Conservation (phyloP, 2,113 vertebrate genomes). For the Caloenas nicobarica region DNA sequence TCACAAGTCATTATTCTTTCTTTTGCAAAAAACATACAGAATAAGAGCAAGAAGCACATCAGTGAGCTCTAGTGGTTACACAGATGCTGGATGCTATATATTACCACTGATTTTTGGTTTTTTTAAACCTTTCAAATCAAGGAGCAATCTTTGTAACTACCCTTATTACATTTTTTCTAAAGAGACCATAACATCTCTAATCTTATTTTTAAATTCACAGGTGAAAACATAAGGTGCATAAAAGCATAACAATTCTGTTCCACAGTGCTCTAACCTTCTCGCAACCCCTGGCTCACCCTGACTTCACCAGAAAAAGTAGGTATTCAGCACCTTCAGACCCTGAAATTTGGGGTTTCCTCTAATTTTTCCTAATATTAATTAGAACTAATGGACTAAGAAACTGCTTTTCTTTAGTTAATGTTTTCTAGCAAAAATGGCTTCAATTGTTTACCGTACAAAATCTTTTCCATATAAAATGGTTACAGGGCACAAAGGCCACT, state of each 20-base stretch:
- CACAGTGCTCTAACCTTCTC: neutral
- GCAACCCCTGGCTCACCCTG: neutral
- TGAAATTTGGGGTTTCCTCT: neutral
- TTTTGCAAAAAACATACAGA: neutral
- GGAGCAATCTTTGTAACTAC: neutral
- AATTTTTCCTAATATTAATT: neutral
- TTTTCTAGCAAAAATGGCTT: neutral
- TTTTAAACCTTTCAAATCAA: neutral
- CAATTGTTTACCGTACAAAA: neutral
- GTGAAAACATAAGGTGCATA: neutral
- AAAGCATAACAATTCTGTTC: neutral
- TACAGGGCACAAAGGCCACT: neutral
- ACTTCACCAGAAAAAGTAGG: neutral
- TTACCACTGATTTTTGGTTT: neutral
- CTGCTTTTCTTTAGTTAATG: neutral
- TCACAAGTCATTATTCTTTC: neutral
- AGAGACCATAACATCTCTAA: neutral
- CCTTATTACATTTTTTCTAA: neutral
- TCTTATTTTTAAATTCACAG: neutral
- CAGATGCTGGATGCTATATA: neutral
- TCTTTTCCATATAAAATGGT: neutral
- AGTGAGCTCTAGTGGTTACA: constrained; percentile 28
- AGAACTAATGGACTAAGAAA: neutral
- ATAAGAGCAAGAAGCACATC: neutral
- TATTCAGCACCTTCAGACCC: neutral